phyloP scores from a whole-genome alignment of 1,140 invertebrate genomes.

The Periplaneta americana region DNA sequence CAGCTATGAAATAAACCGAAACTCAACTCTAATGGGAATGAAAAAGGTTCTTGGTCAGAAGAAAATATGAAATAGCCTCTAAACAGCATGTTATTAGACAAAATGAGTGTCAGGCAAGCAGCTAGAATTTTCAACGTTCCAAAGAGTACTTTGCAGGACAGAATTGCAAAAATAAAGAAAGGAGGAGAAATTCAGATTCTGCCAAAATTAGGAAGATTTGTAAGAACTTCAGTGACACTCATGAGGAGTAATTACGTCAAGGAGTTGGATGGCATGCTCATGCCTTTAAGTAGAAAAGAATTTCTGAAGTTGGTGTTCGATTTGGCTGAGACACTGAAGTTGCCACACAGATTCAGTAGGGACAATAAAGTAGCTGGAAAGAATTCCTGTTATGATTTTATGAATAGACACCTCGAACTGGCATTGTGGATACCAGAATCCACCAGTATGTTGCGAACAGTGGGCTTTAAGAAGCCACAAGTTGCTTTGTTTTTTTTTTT shows the following conservation, averaged over 20 bases:
- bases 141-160: background rate
- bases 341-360: slow-evolving; percentile 25
- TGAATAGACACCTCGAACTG: slow-evolving; percentile 35
- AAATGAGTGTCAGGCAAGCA: too few relatives aligned
- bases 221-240: background rate
- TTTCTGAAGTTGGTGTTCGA: background rate
- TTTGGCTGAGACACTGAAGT: background rate
- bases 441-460: slow-evolving; percentile 33
- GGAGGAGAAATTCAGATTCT: background rate
- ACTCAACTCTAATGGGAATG: too few relatives aligned
- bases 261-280: background rate
- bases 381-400: slow-evolving; percentile 37
- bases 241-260: background rate
- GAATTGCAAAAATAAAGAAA: background rate
- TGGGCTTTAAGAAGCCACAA: slow-evolving; percentile 32
- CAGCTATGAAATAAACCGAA: too few relatives aligned
- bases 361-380: slow-evolving; percentile 32
- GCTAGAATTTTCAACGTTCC: too few relatives aligned
- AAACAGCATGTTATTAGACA: too few relatives aligned
- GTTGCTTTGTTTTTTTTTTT: slow-evolving; percentile 30
- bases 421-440: slow-evolving; percentile 34
- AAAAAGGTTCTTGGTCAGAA: too few relatives aligned
- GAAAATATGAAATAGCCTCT: too few relatives aligned
- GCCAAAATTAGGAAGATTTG: background rate
- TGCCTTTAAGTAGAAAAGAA: slow-evolving; percentile 1